A percentile compares a stretch with the other conserved stretches of the same genome.
These are phyloP conservation scores for Protobothrops flavoviridis DNA, from an alignment of 2,113 vertebrate genomes.

Conservation along the genomic window DNA sequence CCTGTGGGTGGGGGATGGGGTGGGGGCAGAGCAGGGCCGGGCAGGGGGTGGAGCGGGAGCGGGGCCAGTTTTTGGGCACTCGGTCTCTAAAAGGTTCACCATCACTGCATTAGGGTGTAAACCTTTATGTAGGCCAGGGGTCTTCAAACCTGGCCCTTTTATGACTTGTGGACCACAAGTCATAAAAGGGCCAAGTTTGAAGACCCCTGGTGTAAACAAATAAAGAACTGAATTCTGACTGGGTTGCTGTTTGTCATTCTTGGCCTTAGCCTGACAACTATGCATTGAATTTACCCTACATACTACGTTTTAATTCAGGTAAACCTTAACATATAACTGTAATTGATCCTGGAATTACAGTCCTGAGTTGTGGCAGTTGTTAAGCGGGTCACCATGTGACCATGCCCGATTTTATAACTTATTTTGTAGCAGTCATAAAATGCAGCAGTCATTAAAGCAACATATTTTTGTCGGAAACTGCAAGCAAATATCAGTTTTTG, in stretches of 20 bases:
- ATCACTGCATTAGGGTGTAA: too few relatives aligned
- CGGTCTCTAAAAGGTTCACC: too few relatives aligned
- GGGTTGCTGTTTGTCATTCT: not conserved
- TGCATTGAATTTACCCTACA: not conserved
- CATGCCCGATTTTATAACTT: not conserved
- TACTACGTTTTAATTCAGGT: not conserved
- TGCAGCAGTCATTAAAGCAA: not conserved
- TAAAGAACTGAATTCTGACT: not conserved
- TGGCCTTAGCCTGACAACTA: not conserved
- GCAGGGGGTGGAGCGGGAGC: too few relatives aligned
- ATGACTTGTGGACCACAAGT: too few relatives aligned
- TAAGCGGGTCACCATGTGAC: not conserved
- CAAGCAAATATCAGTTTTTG: not conserved
- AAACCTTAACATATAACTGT: not conserved
- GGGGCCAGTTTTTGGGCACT: too few relatives aligned
- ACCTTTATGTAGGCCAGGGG: too few relatives aligned
- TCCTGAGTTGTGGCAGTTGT: not conserved
- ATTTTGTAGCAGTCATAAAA: not conserved
- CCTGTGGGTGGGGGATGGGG: too few relatives aligned
- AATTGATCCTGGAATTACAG: not conserved
- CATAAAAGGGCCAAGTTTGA: too few relatives aligned
- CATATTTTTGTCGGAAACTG: not conserved
- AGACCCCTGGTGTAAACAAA: not conserved
- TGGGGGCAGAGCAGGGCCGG: too few relatives aligned
- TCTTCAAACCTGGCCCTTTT: too few relatives aligned